Conservation (phyloP, 2,888 invertebrate species). For the Chrysomela aeneicollis region DNA sequence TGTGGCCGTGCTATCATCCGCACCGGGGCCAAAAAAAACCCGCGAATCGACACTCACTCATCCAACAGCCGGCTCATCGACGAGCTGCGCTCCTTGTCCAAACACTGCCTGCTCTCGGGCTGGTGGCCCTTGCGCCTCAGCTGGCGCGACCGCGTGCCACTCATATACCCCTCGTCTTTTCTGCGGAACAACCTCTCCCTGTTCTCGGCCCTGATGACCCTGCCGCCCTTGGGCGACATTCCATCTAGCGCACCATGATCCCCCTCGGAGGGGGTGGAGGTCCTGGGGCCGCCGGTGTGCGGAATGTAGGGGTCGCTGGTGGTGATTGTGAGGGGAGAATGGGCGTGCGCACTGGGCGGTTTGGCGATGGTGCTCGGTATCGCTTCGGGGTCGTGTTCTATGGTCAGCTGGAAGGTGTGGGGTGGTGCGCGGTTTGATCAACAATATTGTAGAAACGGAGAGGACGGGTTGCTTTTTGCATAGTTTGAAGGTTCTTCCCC, state of each 20-base stretch:
- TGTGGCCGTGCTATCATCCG: too few relatives aligned
- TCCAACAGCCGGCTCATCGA: conserved; percentile 86
- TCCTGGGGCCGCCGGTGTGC: too few relatives aligned
- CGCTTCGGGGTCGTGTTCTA: conserved; percentile 88
- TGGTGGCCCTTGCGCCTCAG: conserved; percentile 66
- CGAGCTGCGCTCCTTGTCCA: conserved; percentile 82
- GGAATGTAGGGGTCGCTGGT: conserved; percentile 61
- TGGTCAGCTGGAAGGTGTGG: conserved; percentile 74
- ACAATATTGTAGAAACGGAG: too few relatives aligned
- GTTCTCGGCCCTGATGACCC: too few relatives aligned
- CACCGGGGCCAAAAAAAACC: too few relatives aligned
- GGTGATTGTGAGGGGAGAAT: conserved; percentile 60
- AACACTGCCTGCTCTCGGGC: conserved; percentile 52
- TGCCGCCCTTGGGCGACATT: too few relatives aligned
- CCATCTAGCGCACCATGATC: too few relatives aligned
- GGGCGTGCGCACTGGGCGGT: conserved; percentile 38
- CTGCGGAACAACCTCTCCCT: conserved; percentile 66
- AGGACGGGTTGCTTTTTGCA: too few relatives aligned
- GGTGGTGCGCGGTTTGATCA: too few relatives aligned
- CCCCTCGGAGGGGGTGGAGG: too few relatives aligned
- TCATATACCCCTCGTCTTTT: conserved; percentile 69
- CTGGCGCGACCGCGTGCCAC: conserved; percentile 70
- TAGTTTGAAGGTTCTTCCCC: too few relatives aligned
- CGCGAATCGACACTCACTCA: conserved; percentile 64
- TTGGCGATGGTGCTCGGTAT: conserved; percentile 63